Conservation (phyloP, 1,140 invertebrate species). For the Drosophila pruinosa region DNA sequence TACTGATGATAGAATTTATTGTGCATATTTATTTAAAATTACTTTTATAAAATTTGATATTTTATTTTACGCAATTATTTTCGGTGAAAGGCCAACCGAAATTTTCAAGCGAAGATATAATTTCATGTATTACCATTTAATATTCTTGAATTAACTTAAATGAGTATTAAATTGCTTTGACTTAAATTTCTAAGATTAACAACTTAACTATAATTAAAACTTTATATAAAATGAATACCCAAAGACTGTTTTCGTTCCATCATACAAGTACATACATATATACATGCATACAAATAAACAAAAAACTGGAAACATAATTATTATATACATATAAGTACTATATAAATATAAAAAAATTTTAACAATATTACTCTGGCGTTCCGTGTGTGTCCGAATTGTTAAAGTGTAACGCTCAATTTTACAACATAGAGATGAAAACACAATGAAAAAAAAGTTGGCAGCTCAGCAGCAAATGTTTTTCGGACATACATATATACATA, state of each 20-base stretch:
- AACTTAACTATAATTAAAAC: conserved; percentile 67
- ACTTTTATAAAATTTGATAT: conserved; percentile 49
- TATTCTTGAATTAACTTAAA: conserved; percentile 39
- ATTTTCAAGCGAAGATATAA: conserved; percentile 39
- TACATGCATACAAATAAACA: conserved; percentile 53
- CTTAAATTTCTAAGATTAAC: conserved; percentile 54
- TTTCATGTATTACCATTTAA: conserved; percentile 13
- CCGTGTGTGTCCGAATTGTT: conserved; percentile 31
- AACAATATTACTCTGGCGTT: conserved; percentile 52
- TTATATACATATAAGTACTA: conserved; percentile 49
- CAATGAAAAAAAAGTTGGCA: conserved; percentile 4
- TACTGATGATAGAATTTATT: conserved; percentile 36
- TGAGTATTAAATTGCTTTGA: conserved; percentile 38
- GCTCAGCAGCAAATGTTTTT: conserved; percentile 27
- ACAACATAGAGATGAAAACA: conserved; percentile 15
- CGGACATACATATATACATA: neutral
- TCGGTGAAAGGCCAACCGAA: conserved; percentile 29
- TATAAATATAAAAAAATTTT: conserved; percentile 60
- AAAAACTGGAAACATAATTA: conserved; percentile 44
- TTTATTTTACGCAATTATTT: conserved; percentile 48
- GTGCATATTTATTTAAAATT: conserved; percentile 68
- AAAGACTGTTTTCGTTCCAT: conserved; percentile 83
- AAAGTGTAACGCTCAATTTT: conserved; percentile 46
- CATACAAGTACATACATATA: conserved; percentile 77
- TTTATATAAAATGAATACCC: conserved; percentile 81